Evolutionary conservation across 2,888 invertebrate genomes (phyloP).

Genomic region (Latrodectus elegans): DNA sequence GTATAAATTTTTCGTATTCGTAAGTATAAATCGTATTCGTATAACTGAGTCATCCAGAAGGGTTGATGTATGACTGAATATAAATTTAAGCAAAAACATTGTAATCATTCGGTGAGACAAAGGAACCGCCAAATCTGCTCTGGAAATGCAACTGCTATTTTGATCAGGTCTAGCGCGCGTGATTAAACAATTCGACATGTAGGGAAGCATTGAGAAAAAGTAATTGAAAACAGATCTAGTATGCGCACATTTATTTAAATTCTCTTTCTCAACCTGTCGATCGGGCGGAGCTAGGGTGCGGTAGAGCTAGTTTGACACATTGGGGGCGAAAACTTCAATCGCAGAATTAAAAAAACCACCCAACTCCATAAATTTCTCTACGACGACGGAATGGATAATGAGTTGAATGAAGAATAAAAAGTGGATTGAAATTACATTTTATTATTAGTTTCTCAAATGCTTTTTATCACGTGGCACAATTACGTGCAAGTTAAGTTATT

Average conservation of each 20-base stretch:
- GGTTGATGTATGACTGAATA: no score
- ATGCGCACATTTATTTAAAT: conserved; percentile 32
- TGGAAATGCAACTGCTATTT: no score
- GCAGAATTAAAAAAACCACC: conserved; percentile 57
- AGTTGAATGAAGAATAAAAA: conserved; percentile 8
- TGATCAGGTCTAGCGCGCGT: conserved; percentile 9
- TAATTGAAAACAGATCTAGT: conserved; percentile 30
- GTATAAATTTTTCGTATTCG: no score
- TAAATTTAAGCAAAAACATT: no score
- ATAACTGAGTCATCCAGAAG: no score
- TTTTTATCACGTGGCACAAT: no score
- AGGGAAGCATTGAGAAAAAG: conserved; percentile 17
- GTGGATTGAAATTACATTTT: conserved; percentile 11
- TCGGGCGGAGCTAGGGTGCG: conserved; percentile 43
- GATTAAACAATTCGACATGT: conserved; percentile 33
- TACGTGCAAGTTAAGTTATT: no score
- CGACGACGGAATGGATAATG: conserved; percentile 48
- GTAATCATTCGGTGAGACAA: no score
- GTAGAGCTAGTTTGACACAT: conserved; percentile 54
- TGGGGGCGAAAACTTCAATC: conserved; percentile 56
- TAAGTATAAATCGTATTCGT: no score
- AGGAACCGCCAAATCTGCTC: no score
- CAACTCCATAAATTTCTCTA: conserved; percentile 42
- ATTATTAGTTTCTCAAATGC: neutral
- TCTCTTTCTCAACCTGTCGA: conserved; percentile 15